These are phyloP conservation scores for Bombus superbus DNA, from an alignment of 1,140 invertebrate species.

Conservation along the genomic window DNA sequence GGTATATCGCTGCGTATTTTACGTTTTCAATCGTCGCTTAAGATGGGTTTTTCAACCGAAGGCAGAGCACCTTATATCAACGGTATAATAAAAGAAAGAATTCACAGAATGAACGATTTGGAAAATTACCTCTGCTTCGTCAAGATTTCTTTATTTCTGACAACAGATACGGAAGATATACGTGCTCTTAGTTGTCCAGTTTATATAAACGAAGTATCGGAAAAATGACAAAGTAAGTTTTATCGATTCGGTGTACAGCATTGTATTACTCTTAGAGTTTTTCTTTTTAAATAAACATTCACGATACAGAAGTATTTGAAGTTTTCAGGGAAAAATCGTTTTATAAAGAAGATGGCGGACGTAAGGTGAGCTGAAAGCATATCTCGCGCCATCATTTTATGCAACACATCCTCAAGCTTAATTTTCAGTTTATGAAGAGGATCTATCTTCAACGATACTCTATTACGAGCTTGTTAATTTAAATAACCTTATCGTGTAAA, in stretches of 20 bases:
- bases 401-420: neutral
- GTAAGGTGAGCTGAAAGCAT: neutral
- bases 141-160: neutral
- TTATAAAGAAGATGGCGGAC: neutral
- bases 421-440: constrained; percentile 1
- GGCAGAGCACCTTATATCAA: neutral
- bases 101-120: neutral
- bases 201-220: neutral
- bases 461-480: neutral
- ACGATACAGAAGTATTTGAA: neutral
- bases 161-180: neutral
- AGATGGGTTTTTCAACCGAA: neutral
- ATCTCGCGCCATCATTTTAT: neutral
- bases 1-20: neutral
- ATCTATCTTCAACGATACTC: neutral
- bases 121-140: neutral
- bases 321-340: neutral
- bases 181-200: neutral
- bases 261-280: neutral
- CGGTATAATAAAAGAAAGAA: neutral
- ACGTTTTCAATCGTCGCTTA: neutral
- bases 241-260: neutral
- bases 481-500: neutral
- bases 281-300: neutral
- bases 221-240: neutral